Evolutionary conservation across 2,888 invertebrate genomes (phyloP), one percentile per base, ranked within the genome.

Genomic region (Agrotis exclamationis): DNA sequence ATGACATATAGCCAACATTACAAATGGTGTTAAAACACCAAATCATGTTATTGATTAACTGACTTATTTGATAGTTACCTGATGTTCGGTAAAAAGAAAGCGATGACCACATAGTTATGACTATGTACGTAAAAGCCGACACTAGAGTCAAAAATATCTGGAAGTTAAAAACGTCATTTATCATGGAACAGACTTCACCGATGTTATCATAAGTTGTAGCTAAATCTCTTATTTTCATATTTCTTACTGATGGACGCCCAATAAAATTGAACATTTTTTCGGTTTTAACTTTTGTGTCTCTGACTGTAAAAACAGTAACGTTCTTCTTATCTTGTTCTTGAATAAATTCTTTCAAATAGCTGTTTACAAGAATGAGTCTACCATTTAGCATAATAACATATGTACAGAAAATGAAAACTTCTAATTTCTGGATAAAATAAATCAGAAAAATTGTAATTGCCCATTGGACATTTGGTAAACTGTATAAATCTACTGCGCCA

Each of bases 141-240:
- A 92, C 85, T 2, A 93, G 84, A 14, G 88, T 89, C 87, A 93
- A 90, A 44, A 94, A 91, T 22, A 94, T 91, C 78, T 92, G 91
- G 24, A 91, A 92, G 74, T 94, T 93, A 74, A 91, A 94, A 44
- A 91, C 82, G 13, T 88, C 76, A 63, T 93, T 94, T 39, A 93
- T 86, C 69, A 89, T 76, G 5, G 54, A 72, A 75, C 90, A 91
- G 33, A 88, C 84, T 47, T 89, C 89, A 0, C 93, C 94, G 47
- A 93, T 89, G 3, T 82, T 79, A 64, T 91, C 89, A 63, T 92
- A 94, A 20, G 88, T 88, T 3, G 81, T 76, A 0, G 92, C 91
- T 48, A 94, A 83, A 18, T 90, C 90, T 24, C 88, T 85, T 58
- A 94, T 89, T 82, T 90, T 91, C 70, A 83, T 86, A 58, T 90